Evolutionary conservation across 2,113 vertebrate genomes (phyloP).

Genomic region (Cavia aperea): DNA sequence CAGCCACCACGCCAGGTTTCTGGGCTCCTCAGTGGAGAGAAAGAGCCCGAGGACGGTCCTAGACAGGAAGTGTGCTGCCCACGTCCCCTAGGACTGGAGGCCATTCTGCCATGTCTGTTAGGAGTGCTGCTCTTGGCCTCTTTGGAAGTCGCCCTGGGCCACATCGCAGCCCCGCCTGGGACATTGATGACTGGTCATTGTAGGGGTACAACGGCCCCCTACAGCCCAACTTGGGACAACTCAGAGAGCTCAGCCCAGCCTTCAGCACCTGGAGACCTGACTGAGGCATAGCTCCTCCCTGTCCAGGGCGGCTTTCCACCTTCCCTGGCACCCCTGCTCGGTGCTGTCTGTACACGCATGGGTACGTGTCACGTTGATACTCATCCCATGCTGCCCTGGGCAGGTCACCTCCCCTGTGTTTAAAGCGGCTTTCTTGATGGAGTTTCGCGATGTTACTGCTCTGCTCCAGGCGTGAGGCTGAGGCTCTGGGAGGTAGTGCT

Average conservation of each 20-base stretch:
- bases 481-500: not conserved
- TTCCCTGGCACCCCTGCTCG: not conserved
- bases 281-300: not conserved
- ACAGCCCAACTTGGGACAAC: not conserved
- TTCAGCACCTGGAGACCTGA: not conserved
- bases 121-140: not conserved
- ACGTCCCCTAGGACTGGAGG: not conserved
- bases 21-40: not conserved
- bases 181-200: accelerated
- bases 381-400: not conserved
- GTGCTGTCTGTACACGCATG: accelerated
- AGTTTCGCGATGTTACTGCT: not conserved
- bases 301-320: not conserved
- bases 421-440: not conserved
- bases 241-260: not conserved
- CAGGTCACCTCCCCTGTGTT: not conserved
- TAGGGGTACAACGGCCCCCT: not conserved
- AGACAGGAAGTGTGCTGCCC: not conserved
- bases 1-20: not conserved
- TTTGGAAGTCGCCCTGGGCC: not conserved
- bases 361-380: accelerated
- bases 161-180: not conserved
- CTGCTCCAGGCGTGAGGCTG: not conserved
- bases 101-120: accelerated
- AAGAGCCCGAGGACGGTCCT: not conserved